These are phyloP conservation scores for Acronicta leporina DNA, from an alignment of 2,888 invertebrate species.

Conservation along the genomic window DNA sequence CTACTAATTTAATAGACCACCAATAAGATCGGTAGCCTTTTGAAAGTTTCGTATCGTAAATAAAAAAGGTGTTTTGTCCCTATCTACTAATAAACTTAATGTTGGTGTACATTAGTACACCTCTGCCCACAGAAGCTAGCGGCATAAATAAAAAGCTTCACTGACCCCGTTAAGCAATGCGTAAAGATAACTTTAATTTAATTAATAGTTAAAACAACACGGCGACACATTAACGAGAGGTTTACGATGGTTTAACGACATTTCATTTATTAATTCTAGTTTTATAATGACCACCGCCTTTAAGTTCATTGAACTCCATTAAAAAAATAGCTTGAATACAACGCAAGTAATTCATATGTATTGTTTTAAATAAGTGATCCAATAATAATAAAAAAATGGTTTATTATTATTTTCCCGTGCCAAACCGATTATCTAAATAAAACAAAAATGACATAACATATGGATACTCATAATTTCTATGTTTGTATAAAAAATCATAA, in stretches of 20 bases:
- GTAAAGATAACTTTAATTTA: constrained; percentile 44
- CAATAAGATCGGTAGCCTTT: too few relatives aligned
- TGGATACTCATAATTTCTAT: neutral
- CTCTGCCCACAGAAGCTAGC: neutral
- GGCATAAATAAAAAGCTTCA: constrained; percentile 9
- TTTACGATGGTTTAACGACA: constrained; percentile 49
- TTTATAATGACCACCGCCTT: constrained; percentile 20
- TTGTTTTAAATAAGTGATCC: neutral
- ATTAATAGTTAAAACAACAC: constrained; percentile 51
- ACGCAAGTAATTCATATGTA: neutral
- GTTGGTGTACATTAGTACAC: neutral
- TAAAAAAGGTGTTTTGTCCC: too few relatives aligned
- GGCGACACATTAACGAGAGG: constrained; percentile 41
- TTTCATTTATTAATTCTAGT: constrained; percentile 46
- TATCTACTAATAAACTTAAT: too few relatives aligned
- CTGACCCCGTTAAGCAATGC: constrained; percentile 9
- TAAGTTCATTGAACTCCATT: constrained; percentile 35
- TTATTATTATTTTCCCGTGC: neutral
- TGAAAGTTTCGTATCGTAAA: too few relatives aligned
- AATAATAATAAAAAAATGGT: neutral
- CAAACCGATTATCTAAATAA: neutral
- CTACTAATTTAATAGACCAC: too few relatives aligned
- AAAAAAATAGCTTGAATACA: constrained; percentile 9
- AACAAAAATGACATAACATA: neutral
- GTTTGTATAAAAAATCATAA: neutral